Percentiles rank a stretch among this genome's conserved stretches.
phyloP scores from a whole-genome alignment of 2,888 invertebrate genomes.

The Andrena dorsata region DNA sequence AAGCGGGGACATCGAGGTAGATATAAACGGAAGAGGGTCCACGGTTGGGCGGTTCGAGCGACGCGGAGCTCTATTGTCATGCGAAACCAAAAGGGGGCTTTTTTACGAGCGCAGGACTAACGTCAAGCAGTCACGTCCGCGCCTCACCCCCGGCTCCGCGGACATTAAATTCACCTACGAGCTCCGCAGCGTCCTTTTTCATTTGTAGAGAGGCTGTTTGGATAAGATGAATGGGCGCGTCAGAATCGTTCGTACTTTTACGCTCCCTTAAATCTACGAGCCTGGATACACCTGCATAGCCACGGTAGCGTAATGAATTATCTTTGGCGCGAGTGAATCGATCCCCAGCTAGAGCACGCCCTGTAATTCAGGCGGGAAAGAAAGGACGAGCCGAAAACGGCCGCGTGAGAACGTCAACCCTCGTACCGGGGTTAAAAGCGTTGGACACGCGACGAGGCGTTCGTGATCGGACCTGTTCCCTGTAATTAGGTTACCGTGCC shows the following conservation, averaged over 20 bases:
- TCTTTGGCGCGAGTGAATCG: conserved; percentile 20
- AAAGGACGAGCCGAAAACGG: conserved; percentile 14
- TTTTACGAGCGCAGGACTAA: conserved; percentile 43
- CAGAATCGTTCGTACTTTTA: conserved; percentile 24
- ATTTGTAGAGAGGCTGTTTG: background rate
- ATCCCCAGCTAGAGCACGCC: conserved; percentile 13
- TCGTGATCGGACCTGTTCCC: no score
- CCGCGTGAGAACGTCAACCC: background rate
- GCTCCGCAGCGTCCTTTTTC: background rate
- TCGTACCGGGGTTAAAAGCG: background rate
- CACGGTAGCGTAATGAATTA: conserved; percentile 14
- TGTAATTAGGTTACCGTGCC: no score
- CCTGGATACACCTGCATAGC: conserved; percentile 26
- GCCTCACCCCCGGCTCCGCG: background rate
- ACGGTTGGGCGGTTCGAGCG: conserved; percentile 13
- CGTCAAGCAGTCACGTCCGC: conserved; percentile 34
- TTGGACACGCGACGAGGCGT: background rate
- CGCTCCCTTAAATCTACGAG: conserved; percentile 9
- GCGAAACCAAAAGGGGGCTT: conserved; percentile 39
- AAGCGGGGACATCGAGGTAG: background rate
- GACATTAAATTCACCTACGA: conserved; percentile 42
- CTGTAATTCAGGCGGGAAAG: conserved; percentile 3
- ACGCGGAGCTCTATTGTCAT: conserved; percentile 41
- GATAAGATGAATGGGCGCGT: background rate
- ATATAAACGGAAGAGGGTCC: conserved; percentile 36